These are phyloP conservation scores for Tokudaia muenninki DNA, from an alignment of 2,797 vertebrate genomes.

Conservation along the genomic window DNA sequence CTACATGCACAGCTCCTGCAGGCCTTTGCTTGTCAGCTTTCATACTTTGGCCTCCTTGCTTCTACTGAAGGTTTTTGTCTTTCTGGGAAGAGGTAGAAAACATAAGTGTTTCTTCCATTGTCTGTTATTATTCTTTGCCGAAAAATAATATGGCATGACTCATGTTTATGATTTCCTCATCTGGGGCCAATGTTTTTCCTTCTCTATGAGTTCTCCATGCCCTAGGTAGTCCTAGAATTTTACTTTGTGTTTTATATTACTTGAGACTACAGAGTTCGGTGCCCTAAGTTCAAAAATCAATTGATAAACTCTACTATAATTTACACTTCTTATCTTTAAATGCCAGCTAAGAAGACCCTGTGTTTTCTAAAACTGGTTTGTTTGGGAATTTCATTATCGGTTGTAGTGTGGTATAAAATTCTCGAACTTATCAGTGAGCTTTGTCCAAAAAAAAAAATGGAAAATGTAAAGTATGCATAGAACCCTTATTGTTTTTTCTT, in stretches of 20 bases:
- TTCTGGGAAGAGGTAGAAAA: slow-evolving; percentile 42
- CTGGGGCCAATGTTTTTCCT: neutral
- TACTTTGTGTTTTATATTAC: neutral
- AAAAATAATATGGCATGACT: slow-evolving; percentile 26
- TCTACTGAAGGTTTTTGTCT: neutral
- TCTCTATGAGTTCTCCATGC: neutral
- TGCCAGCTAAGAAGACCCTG: slow-evolving; percentile 20
- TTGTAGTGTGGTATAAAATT: slow-evolving; percentile 63
- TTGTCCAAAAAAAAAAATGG: slow-evolving; percentile 52
- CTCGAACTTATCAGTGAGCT: neutral
- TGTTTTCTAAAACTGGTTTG: neutral
- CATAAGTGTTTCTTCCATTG: neutral
- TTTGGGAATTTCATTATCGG: neutral
- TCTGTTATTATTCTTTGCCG: slow-evolving; percentile 25
- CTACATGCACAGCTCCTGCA: neutral
- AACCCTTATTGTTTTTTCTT: neutral
- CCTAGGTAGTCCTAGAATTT: neutral
- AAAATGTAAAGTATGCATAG: slow-evolving; percentile 22
- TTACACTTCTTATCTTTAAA: slow-evolving; percentile 15
- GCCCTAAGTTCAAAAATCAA: slow-evolving; percentile 11
- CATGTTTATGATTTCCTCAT: neutral
- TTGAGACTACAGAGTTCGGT: neutral
- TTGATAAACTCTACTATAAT: neutral
- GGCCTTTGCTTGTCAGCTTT: slow-evolving; percentile 27
- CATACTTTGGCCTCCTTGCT: neutral